These are phyloP conservation scores for Tupaia tana DNA, from an alignment of 2,113 vertebrate species.

Conservation along the genomic window DNA sequence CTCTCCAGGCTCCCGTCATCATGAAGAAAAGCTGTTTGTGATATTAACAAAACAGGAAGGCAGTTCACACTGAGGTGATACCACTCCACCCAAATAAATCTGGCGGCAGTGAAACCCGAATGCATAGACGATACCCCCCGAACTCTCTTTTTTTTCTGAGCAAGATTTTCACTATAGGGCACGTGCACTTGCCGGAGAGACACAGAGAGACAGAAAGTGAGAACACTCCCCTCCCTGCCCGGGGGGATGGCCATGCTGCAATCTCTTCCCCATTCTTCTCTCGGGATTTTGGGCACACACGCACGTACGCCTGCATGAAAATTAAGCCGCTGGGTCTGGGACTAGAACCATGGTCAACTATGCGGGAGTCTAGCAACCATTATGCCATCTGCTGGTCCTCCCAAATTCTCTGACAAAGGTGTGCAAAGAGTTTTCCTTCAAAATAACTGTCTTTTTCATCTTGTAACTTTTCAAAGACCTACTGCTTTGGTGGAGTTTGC, in stretches of 20 bases:
- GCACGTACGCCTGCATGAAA: too few relatives aligned
- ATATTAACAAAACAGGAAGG: slow-evolving; percentile 67
- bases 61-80: slow-evolving; percentile 19
- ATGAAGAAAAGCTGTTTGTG: slow-evolving; percentile 29
- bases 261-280: too few relatives aligned
- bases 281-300: too few relatives aligned
- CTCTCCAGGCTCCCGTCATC: neutral
- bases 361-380: too few relatives aligned
- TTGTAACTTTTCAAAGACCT: neutral
- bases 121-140: slow-evolving; percentile 26
- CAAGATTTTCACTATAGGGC: too few relatives aligned
- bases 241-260: too few relatives aligned
- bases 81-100: slow-evolving; percentile 47
- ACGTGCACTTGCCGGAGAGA: too few relatives aligned
- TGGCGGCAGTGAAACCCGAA: slow-evolving; percentile 21
- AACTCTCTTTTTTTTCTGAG: neutral
- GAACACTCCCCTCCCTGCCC: too few relatives aligned
- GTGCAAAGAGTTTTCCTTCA: slow-evolving; percentile 50
- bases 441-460: slow-evolving; percentile 7
- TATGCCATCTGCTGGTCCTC: too few relatives aligned
- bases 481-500: neutral
- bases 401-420: neutral
- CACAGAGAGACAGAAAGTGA: too few relatives aligned
- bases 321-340: too few relatives aligned
- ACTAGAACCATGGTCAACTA: too few relatives aligned